Evolutionary conservation across 2,888 invertebrate species (phyloP).

Genomic region (Hipparchia semele): DNA sequence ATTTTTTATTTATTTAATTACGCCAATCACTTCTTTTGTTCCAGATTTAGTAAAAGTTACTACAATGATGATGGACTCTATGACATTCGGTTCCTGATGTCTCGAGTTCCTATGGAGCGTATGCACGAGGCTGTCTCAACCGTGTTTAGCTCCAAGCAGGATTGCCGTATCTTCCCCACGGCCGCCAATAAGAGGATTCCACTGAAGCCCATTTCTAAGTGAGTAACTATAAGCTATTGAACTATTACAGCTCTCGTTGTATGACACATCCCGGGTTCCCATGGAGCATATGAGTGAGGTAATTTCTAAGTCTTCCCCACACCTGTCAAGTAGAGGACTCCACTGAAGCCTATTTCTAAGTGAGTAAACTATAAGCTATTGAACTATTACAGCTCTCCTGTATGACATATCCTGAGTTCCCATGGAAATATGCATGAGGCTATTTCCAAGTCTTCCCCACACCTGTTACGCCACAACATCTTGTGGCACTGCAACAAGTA

Average conservation of each 20-base stretch:
- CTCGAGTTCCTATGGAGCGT: constrained; percentile 70
- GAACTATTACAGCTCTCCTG: constrained; percentile 28
- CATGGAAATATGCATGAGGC: constrained; percentile 66
- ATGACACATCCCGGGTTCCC: constrained; percentile 71
- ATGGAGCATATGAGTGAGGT: constrained; percentile 75
- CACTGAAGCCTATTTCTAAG: constrained; percentile 47
- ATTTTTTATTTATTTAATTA: too few relatives aligned
- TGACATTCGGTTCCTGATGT: constrained; percentile 73
- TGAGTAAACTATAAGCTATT: constrained; percentile 40
- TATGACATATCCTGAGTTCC: constrained; percentile 70
- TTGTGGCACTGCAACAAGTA: background rate
- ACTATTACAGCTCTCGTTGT: constrained; percentile 37
- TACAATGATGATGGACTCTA: constrained; percentile 51
- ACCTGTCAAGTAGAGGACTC: constrained; percentile 1
- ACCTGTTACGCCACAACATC: background rate
- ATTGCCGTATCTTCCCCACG: constrained; percentile 55
- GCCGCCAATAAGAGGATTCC: constrained; percentile 9
- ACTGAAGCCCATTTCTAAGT: constrained; percentile 50
- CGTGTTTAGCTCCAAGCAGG: constrained; percentile 61
- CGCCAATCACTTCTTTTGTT: constrained; percentile 2
- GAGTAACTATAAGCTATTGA: constrained; percentile 32
- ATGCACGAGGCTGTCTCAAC: constrained; percentile 69
- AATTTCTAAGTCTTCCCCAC: constrained; percentile 60
- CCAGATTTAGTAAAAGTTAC: constrained; percentile 50
- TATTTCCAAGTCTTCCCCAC: constrained; percentile 60